Evolutionary conservation across 2,113 vertebrate genomes (phyloP), one percentile per base, ranked within the genome.

Genomic region (Euleptes europaea): DNA sequence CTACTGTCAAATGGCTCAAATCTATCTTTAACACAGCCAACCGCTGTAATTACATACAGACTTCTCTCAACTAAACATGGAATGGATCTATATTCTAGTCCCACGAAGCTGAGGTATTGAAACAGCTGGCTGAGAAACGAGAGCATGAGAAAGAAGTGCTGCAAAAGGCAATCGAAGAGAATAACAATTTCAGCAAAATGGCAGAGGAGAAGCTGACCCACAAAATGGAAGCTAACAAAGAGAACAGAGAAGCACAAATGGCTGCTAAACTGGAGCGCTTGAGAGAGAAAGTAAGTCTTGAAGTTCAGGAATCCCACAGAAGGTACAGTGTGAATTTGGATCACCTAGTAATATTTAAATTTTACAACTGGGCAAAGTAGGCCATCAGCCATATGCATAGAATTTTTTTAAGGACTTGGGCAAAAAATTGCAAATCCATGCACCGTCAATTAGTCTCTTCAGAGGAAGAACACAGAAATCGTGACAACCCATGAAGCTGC

Each of bases 181-280:
- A 97, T 93, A 96, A 97, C 95, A 99, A 99, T 93, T 99, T 99
- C 90, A 98, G 97, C 92, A 99, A 99, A 94, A 98, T 97, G 97
- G 97, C 97, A 35, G 96, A 98, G 84, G 98, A 99, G 95, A 99
- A 99, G 80, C 95, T 99, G 90, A 98, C 96, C 93, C 97, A 97
- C 92, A 99, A 99, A 95, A 99, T 99, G 98, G 98, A 98, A 97
- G 97, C 97, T 6, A 98, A 97, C 94, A 98, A 99, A 93, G 99
- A 99, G 92, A 99, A 99, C 91, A 97, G 97, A 5, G 96, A 96
- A 85, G 98, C 98, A 44, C 97, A 97, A 84, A 97, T 98, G 96
- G 98, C 98, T 1, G 98, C 98, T 57, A 97, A 98, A 78, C 97
- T 97, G 91, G 98, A 99, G 88, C 98, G 98, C 87, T 98, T 99